phyloP scores from a whole-genome alignment of 1,140 invertebrate genomes.

The Sinella curviseta region DNA sequence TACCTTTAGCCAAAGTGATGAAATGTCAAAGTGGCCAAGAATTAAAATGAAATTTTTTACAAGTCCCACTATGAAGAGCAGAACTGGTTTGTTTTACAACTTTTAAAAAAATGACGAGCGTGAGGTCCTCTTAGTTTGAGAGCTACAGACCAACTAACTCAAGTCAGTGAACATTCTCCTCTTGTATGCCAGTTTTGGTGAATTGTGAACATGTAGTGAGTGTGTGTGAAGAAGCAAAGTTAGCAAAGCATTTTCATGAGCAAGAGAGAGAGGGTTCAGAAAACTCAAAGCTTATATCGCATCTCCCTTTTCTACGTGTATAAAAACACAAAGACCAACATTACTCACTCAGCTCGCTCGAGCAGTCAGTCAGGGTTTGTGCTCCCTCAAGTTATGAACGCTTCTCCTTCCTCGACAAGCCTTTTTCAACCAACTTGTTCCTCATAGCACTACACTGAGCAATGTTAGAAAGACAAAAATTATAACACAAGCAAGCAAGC shows the following conservation, averaged over 20 bases:
- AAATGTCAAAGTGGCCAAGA: neutral
- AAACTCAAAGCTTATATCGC: neutral
- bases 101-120: neutral
- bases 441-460: neutral
- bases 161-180: too few relatives aligned
- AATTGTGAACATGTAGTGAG: too few relatives aligned
- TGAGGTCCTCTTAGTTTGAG: neutral
- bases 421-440: neutral
- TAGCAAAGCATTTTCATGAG: neutral
- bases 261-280: neutral
- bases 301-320: neutral
- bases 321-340: neutral
- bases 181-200: too few relatives aligned
- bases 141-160: conserved; percentile 15
- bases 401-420: neutral
- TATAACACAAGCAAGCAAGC: neutral
- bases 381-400: conserved; percentile 25
- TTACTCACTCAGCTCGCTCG: conserved; percentile 13
- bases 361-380: conserved; percentile 22
- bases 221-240: neutral
- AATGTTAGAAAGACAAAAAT: neutral
- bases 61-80: neutral
- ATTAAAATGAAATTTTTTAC: neutral
- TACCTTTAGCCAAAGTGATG: neutral
- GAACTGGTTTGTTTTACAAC: neutral